Evolutionary conservation across 1,140 invertebrate genomes (phyloP), one percentile per base, ranked within the genome.

Genomic region (Drosophila rhopaloa): DNA sequence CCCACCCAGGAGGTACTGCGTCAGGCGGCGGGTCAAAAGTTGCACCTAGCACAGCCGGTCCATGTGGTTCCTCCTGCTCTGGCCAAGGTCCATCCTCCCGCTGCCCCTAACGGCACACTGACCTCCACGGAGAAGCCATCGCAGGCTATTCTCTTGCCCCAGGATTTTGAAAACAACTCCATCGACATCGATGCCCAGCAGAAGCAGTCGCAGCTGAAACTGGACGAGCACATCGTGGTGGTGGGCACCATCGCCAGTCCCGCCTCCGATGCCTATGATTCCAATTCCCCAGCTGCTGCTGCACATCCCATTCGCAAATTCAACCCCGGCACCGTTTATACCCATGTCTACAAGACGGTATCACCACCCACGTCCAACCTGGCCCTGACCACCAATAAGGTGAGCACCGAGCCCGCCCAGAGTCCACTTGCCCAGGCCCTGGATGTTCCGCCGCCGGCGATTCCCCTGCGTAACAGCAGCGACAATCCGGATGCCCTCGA

Each of bases 161-260:
- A 90, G 56, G 91, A 92, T 24, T 91, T 92, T 43, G 91, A 92
- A 58, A 92, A 92, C 55, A 92, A 92, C 59, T 92, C 91, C 9
- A 92, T 92, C 7, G 91, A 92, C 43, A 81, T 90, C 11, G 91
- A 92, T 61, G 88, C 90, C 5, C 90, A 85, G 35, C 66, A 70
- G 41, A 65, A 68, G 19, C 67, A 83, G 43, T 74, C 51, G 4
- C 77, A 65, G 48, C 58, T 63, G 5, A 86, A 82, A 48, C 70
- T 91, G 37, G 74, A 91, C 29, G 86, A 86, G 55, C 77, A 86
- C 14, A 81, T 91, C 37, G 89, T 81, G 7, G 80, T 80, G 1
- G 81, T 90, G 27, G 76, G 70, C 19, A 75, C 90, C 19, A 89
- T 91, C 37, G 74, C 86, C 41, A 91, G 90, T 53, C 88, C 83